Conservation (phyloP, 2,888 invertebrate genomes). For the Ormia ochracea region DNA sequence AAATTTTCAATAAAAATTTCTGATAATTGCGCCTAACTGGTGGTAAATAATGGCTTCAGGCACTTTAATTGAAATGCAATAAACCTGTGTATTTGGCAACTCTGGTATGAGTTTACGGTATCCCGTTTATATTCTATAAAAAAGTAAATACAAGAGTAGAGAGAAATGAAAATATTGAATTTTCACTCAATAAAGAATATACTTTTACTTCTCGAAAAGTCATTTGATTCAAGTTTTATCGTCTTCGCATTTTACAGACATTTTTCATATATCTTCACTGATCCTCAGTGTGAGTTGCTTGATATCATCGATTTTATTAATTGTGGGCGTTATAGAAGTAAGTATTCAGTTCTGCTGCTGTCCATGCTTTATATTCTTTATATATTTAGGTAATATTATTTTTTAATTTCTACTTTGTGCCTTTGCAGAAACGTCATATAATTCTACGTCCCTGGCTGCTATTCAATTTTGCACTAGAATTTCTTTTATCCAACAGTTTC, state of each 20-base stretch:
- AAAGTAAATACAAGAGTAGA: too few species aligned
- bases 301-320: conserved; percentile 13
- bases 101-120: too few species aligned
- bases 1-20: too few species aligned
- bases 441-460: conserved; percentile 20
- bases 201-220: background rate
- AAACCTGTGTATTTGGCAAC: too few species aligned
- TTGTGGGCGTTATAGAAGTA: conserved; percentile 30
- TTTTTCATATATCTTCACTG: background rate
- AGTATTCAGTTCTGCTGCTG: background rate
- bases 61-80: too few species aligned
- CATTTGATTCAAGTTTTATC: background rate
- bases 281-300: conserved; percentile 18
- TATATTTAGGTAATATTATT: background rate
- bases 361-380: too few species aligned
- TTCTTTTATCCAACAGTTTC: background rate
- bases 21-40: too few species aligned
- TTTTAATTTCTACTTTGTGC: background rate
- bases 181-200: background rate
- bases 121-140: too few species aligned
- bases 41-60: too few species aligned
- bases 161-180: too few species aligned
- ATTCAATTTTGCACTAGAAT: background rate
- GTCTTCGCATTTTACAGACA: background rate
- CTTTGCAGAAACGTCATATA: conserved; percentile 8